phyloP scores from a whole-genome alignment of 2,797 vertebrate species.

The Orestias chungarensis region DNA sequence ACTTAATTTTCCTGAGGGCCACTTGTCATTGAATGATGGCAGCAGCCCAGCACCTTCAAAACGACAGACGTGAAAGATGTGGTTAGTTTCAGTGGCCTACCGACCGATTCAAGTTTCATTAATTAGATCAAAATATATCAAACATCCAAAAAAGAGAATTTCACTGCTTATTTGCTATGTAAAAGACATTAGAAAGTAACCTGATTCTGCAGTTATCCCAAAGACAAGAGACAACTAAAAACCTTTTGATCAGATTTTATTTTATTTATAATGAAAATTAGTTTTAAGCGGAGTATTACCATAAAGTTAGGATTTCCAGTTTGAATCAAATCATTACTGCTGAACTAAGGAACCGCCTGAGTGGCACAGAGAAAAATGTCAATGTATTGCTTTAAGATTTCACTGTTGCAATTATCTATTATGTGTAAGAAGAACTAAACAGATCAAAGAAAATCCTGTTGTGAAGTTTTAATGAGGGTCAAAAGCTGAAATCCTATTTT shows the following conservation, averaged over 20 bases:
- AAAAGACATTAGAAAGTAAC: too few species aligned
- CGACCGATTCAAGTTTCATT: not conserved
- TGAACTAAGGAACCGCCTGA: not conserved
- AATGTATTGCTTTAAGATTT: not conserved
- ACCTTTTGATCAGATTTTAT: not conserved
- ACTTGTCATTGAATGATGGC: conserved; percentile 53
- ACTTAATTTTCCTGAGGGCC: conserved; percentile 73
- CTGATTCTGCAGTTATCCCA: not conserved
- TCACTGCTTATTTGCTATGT: too few species aligned
- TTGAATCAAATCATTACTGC: too few species aligned
- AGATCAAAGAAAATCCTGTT: not conserved
- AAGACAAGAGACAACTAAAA: not conserved
- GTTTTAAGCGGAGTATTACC: too few species aligned
- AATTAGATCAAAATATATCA: not conserved
- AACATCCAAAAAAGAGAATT: too few species aligned
- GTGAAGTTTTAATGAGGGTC: not conserved
- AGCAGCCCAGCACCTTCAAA: conserved; percentile 35
- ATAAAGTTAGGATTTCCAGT: too few species aligned
- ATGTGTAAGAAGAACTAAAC: not conserved
- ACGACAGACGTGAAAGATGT: not conserved
- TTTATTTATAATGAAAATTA: not conserved
- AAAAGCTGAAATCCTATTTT: not conserved
- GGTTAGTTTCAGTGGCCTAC: not conserved
- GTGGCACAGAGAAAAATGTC: too few species aligned
- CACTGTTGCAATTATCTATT: not conserved